phyloP scores from a whole-genome alignment of 2,797 vertebrate species.

The Etheostoma perlongum region DNA sequence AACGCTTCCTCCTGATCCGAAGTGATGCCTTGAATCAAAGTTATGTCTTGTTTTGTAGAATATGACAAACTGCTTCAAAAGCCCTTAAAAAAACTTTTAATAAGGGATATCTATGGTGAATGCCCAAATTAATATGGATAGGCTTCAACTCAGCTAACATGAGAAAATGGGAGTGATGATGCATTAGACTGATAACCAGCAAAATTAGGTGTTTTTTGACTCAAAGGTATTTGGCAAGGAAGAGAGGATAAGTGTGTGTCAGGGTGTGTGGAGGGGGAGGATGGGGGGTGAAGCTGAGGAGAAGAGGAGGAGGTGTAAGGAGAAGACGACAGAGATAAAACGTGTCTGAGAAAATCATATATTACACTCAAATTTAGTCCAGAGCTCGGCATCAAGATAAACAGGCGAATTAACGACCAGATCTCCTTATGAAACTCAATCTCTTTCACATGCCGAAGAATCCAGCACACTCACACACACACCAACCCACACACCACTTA shows the following conservation, averaged over 20 bases:
- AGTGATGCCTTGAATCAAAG: constrained; percentile 52
- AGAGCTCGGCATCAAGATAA: constrained; percentile 70
- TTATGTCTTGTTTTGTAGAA: constrained; percentile 45
- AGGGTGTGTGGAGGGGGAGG: neutral
- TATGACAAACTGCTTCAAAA: constrained; percentile 52
- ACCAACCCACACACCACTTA: constrained; percentile 48
- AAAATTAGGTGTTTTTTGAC: constrained; percentile 35
- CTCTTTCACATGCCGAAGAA: constrained; percentile 75
- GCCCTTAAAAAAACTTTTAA: constrained; percentile 23
- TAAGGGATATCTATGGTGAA: constrained; percentile 1
- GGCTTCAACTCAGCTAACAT: constrained; percentile 29
- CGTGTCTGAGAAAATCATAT: constrained; percentile 50
- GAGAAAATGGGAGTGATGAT: constrained; percentile 54
- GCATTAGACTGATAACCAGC: constrained; percentile 52
- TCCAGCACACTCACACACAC: constrained; percentile 46
- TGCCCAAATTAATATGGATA: constrained; percentile 45
- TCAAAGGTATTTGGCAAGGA: constrained; percentile 59
- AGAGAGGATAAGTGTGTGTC: constrained; percentile 20
- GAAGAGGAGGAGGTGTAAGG: constrained; percentile 27
- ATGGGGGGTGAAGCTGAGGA: constrained; percentile 17
- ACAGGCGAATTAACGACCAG: constrained; percentile 71
- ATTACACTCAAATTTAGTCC: constrained; percentile 63
- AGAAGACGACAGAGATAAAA: constrained; percentile 55
- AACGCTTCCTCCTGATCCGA: constrained; percentile 45
- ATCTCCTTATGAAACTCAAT: constrained; percentile 77